Evolutionary conservation across 2,888 invertebrate species (phyloP).

Genomic region (Coelinius sp.): DNA sequence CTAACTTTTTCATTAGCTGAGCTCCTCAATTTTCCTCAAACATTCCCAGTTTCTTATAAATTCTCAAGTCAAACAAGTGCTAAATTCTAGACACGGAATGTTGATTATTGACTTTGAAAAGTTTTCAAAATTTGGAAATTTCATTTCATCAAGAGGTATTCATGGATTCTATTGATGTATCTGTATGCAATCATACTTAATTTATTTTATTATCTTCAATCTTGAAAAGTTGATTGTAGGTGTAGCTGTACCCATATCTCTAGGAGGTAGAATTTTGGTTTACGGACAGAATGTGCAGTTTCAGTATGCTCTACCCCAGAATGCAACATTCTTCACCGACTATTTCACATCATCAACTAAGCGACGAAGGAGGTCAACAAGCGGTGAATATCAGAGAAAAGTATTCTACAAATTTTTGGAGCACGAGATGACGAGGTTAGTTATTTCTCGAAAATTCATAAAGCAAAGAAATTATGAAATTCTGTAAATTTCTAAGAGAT

Average conservation of each 20-base stretch:
- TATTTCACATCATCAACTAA: constrained; percentile 68
- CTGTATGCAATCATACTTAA: no score
- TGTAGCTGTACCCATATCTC: constrained; percentile 74
- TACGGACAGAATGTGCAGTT: constrained; percentile 78
- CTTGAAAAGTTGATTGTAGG: constrained; percentile 75
- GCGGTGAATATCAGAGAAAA: constrained; percentile 35
- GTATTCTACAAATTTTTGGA: constrained; percentile 68
- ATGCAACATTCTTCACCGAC: constrained; percentile 72
- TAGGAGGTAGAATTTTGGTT: constrained; percentile 73
- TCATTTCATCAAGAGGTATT: not conserved
- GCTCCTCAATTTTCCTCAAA: not conserved
- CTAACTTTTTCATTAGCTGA: constrained; percentile 15
- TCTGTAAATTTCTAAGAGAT: not conserved
- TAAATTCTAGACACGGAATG: not conserved
- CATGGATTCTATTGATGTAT: not conserved
- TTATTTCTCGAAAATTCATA: not conserved
- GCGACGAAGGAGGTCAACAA: constrained; percentile 50
- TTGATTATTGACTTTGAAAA: not conserved
- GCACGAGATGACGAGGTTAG: constrained; percentile 66
- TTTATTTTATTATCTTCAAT: not conserved
- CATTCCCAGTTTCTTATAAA: not conserved
- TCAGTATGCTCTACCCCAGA: constrained; percentile 75
- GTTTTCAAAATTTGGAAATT: not conserved
- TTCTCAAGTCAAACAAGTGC: constrained; percentile 11
- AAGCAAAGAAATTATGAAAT: not conserved